A percentile compares a stretch with the other conserved stretches of the same genome.
These are phyloP conservation scores for Paracentrotus lividus DNA, from an alignment of 53 echinoderm and acorn worm genomes.

Conservation along the genomic window DNA sequence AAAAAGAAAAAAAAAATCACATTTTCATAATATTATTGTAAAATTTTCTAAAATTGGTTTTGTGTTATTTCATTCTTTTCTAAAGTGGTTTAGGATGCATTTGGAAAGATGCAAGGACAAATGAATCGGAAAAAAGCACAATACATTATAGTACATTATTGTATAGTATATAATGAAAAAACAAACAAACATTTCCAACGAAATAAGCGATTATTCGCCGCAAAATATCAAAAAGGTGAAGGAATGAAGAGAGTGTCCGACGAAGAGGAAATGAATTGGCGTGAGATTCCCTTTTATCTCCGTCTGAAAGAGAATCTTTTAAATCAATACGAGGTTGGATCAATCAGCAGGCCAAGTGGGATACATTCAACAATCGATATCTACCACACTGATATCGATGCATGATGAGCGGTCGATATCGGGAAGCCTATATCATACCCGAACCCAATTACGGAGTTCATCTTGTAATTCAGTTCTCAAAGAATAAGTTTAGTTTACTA, in stretches of 20 bases:
- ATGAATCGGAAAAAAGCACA: no score
- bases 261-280: not conserved
- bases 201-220: not conserved
- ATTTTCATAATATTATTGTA: no score
- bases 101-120: no score
- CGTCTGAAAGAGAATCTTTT: not conserved
- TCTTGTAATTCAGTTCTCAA: not conserved
- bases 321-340: not conserved
- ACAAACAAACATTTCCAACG: no score
- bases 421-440: slow-evolving; percentile 16
- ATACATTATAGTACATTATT: no score
- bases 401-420: not conserved
- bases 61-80: no score
- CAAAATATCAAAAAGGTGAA: not conserved
- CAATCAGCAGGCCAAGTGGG: not conserved
- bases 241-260: not conserved
- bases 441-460: not conserved
- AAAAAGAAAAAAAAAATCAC: no score
- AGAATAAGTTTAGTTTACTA: not conserved
- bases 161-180: no score
- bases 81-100: no score
- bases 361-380: slow-evolving; percentile 35
- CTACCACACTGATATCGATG: not conserved
- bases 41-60: no score
- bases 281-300: not conserved